Base-by-base conservation (phyloP, 2,888 invertebrate genomes). In the Morinoia aosen region DNA sequence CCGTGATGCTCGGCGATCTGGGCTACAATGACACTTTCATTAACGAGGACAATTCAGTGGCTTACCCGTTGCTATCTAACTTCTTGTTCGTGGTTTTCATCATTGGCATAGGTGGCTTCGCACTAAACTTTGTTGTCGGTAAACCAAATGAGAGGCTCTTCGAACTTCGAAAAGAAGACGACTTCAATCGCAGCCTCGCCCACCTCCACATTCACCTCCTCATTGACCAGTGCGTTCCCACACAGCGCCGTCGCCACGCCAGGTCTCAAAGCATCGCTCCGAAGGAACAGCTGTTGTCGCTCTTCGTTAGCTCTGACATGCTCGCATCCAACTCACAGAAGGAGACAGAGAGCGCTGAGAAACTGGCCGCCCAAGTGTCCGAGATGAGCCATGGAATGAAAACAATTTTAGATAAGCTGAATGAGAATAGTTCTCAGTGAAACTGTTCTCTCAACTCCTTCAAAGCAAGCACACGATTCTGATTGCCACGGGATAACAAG, bases 1-100 rank as follows among this genome's bases (percentile, higher is more conserved):
- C 95, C 5, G 95, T 95, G 95, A 95, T 96, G 94, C 64, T 96
- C 40, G 96, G 96, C 0, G 96, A 96, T 56, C 76, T 95, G 7
- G 95, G 39, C 14, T 96, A 96, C 64, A 95, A 96, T 58, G 95
- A 95, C 56, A 95, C 94, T 0, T 96, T 96, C 88, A 48, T 95
- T 2, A 25, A 40, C 10, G 95, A 95, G 58, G n/a, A 33, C 16
- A 39, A 88, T 57, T 57, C 93, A 12, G n/a, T 94, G 14, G 48
- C 88, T 40, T 96, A 96, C 58, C 95, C 95, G 33, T 12, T 95
- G 58, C 88, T 96, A 57, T 58, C 95, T 5, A 96, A 94, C 57
- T 39, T 95, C 7, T 76, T 96, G 12, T 96, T 95, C 94, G 56
- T 96, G 4, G 39, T 95, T 4, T 95, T 96, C 94, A 64, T 96